Evolutionary conservation across 2,888 invertebrate genomes (phyloP), one percentile per base, ranked within the genome.

Genomic region (Fabriciana adippe): DNA sequence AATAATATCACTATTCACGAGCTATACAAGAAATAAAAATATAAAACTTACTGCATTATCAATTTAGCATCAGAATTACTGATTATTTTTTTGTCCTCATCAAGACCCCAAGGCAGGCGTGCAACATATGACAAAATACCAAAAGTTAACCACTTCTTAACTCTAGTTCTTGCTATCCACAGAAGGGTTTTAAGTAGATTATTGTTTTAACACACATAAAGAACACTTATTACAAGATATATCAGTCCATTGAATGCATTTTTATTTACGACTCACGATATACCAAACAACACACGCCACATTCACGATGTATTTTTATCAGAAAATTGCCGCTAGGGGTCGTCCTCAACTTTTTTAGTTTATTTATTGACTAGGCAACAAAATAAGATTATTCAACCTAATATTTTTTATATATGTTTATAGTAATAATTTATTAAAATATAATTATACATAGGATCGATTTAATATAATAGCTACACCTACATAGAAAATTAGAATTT

Each of bases 221-320:
- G 75, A 79, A 77, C 81, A 86, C 81, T 82, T 84, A 82, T 67
- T 84, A 75, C 77, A 76, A 77, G 76, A 80, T 82, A 83, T 85
- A 83, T 67, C 79, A 79, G 77, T 79, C 80, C 78, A 85, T 85
- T 79, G 78, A 83, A 82, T 80, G 84, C 87, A 88, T 91, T 92
- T 90, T 92, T 92, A 92, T 92, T 92, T 93, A 92, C 92, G 90
- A 90, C 84, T 91, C 87, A 81, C 83, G 84, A 84, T 83, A 85
- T 83, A 83, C 87, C 90, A 93, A 93, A 93, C 93, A 93, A 93
- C 93, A 93, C 93, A 93, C 93, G 93, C 93, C 93, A 93, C 93
- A 93, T 92, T 93, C 92, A 90, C 90, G 88, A 89, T 87, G 84
- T 88, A 88, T 85, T 87, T 88, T 83, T 78, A 78, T 81, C 75